phyloP scores from a whole-genome alignment of 2,888 invertebrate genomes.

The Limnephilus auricula region DNA sequence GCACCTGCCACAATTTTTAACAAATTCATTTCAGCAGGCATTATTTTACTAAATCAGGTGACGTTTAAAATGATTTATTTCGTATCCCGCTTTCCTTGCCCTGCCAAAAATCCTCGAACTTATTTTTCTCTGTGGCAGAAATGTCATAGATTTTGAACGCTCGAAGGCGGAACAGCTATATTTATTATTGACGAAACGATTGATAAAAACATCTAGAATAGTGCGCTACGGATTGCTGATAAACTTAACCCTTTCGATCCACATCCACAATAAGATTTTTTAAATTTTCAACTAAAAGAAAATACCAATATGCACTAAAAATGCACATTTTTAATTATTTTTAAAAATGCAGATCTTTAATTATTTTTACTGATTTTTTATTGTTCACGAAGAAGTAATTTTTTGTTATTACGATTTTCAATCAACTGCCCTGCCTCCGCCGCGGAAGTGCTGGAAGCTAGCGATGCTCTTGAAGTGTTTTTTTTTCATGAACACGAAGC shows the following conservation, averaged over 20 bases:
- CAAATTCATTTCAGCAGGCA: conserved; percentile 72
- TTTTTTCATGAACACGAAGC: no score
- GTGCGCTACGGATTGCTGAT: not conserved
- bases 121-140: conserved; percentile 33
- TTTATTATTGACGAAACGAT: not conserved
- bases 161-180: not conserved
- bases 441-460: no score
- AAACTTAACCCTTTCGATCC: not conserved
- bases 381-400: no score
- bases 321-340: not conserved
- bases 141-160: not conserved
- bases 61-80: conserved; percentile 49
- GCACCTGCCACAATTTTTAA: conserved; percentile 74
- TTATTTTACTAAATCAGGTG: conserved; percentile 18
- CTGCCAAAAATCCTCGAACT: conserved; percentile 29
- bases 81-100: conserved; percentile 46
- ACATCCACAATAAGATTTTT: not conserved
- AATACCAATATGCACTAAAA: no score
- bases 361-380: not conserved
- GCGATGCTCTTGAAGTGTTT: no score
- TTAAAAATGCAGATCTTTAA: not conserved
- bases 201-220: conserved; percentile 9
- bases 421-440: no score
- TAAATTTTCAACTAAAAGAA: no score
- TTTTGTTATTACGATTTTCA: not conserved